Conservation (phyloP, 2,797 vertebrate genomes). For the Labroides dimidiatus region DNA sequence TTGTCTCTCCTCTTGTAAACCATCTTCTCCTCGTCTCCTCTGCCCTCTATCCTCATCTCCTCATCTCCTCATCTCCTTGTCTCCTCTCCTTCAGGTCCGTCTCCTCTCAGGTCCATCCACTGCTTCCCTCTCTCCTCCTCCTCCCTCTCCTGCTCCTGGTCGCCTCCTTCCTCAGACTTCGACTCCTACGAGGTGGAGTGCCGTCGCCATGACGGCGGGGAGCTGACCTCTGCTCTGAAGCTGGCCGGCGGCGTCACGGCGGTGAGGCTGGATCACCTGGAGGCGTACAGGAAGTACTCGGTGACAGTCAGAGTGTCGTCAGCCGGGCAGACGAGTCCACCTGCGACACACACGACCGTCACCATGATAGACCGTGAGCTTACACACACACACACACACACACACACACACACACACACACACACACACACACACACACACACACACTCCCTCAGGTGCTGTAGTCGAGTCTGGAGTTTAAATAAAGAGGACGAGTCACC, state of each 20-base stretch:
- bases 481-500: slow-evolving; percentile 39
- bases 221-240: slow-evolving; percentile 69
- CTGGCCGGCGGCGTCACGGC: slow-evolving; percentile 77
- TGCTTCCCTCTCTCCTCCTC: slow-evolving; percentile 93
- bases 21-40: not conserved
- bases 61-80: not conserved
- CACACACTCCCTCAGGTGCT: slow-evolving; percentile 15
- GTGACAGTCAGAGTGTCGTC: slow-evolving; percentile 90
- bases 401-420: slow-evolving; percentile 11
- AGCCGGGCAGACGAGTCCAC: slow-evolving; percentile 85
- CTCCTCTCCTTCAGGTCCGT: slow-evolving; percentile 80
- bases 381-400: slow-evolving; percentile 26
- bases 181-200: slow-evolving; percentile 91
- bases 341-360: slow-evolving; percentile 86
- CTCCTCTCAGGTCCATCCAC: slow-evolving; percentile 88
- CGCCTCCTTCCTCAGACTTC: slow-evolving; percentile 89
- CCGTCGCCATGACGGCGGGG: slow-evolving; percentile 81
- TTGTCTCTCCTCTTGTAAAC: no score
- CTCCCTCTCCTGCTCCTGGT: slow-evolving; percentile 93
- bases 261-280: slow-evolving; percentile 86
- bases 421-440: slow-evolving; percentile 32
- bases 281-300: slow-evolving; percentile 90
- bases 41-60: no score
- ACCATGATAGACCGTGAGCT: slow-evolving; percentile 96
- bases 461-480: slow-evolving; percentile 15